Conservation (phyloP, 1,140 invertebrate genomes). For the Drosophila murphyi region DNA sequence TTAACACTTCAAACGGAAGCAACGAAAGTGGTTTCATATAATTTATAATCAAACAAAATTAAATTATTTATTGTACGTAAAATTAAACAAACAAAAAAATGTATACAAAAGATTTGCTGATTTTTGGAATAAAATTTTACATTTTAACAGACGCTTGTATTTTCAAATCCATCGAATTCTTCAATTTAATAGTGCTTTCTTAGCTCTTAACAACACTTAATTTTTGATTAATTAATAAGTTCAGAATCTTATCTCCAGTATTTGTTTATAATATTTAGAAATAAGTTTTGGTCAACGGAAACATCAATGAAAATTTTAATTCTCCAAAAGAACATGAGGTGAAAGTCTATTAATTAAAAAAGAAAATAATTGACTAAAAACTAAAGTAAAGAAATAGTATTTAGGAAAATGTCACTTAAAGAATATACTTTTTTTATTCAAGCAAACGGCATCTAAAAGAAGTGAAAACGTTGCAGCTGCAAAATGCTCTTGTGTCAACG, state of each 20-base stretch:
- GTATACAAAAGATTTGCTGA: conserved; percentile 59
- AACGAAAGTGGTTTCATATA: conserved; percentile 59
- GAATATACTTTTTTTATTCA: too few species aligned
- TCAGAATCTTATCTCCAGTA: background rate
- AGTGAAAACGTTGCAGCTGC: too few species aligned
- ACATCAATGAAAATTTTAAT: too few species aligned
- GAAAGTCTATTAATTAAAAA: too few species aligned
- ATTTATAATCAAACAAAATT: conserved; percentile 39
- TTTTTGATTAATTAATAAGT: background rate
- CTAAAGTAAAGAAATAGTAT: too few species aligned
- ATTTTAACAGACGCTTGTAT: conserved; percentile 41
- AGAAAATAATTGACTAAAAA: too few species aligned
- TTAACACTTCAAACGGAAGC: conserved; percentile 21
- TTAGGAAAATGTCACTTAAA: too few species aligned
- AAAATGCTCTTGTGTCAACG: too few species aligned
- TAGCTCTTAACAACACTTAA: background rate
- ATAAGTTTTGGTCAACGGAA: too few species aligned
- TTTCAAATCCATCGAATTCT: background rate
- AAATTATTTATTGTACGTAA: conserved; percentile 39
- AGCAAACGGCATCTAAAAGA: too few species aligned
- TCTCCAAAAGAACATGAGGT: too few species aligned
- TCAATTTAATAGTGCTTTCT: background rate
- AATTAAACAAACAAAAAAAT: conserved; percentile 29
- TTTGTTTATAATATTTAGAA: background rate
- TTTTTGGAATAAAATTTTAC: conserved; percentile 74